These are phyloP conservation scores for Vultur gryphus DNA, from an alignment of 2,797 vertebrate species.

Conservation along the genomic window DNA sequence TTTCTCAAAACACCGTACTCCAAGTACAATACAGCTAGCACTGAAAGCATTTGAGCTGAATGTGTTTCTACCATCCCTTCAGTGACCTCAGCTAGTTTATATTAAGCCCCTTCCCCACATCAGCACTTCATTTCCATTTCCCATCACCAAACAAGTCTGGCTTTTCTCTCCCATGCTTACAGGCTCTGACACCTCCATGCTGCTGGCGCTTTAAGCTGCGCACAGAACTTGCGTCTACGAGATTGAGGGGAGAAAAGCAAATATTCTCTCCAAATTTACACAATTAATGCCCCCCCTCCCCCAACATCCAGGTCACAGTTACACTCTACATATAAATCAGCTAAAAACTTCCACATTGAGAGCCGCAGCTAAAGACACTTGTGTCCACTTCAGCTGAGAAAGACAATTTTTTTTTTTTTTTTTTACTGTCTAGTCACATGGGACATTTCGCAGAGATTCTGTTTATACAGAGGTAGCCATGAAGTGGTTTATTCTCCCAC, in stretches of 20 bases:
- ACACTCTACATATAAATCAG: neutral
- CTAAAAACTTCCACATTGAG: neutral
- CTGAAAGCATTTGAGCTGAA: neutral
- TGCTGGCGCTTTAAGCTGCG: neutral
- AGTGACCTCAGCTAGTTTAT: neutral
- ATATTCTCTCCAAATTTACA: neutral
- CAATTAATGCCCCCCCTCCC: neutral
- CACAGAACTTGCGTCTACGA: neutral
- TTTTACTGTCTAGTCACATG: neutral
- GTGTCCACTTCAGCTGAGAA: neutral
- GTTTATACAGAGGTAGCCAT: neutral
- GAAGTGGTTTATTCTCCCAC: neutral
- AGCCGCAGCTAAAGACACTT: neutral
- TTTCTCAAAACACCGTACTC: neutral
- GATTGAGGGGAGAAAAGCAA: neutral
- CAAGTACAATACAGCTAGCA: neutral
- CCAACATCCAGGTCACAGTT: neutral
- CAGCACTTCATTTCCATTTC: conserved; percentile 19
- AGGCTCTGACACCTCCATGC: neutral
- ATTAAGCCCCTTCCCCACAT: neutral
- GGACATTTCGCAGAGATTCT: neutral
- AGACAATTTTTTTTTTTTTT: neutral
- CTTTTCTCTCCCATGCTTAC: neutral
- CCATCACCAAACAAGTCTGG: neutral
- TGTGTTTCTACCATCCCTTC: neutral